Conservation (phyloP, 2,888 invertebrate species). For the Plemyria rubiginata region DNA sequence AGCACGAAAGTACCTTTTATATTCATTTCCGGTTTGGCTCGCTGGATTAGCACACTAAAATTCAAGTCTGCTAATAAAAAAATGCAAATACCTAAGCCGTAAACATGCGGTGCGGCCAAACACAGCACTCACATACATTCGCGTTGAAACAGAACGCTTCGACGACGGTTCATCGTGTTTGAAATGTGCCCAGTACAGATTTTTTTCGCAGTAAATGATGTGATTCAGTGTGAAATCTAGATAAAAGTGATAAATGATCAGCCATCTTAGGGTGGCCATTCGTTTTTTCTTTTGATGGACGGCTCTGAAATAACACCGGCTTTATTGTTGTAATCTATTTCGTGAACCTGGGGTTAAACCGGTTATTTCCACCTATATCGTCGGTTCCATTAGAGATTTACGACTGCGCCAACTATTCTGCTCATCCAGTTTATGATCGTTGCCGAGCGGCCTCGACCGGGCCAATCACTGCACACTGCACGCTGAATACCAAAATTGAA, state of each 20-base stretch:
- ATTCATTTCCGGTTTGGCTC: slow-evolving; percentile 3
- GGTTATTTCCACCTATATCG: slow-evolving; percentile 37
- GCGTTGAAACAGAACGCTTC: slow-evolving; percentile 39
- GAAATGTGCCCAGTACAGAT: slow-evolving; percentile 62
- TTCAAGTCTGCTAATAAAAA: slow-evolving; percentile 36
- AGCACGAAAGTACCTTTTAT: slow-evolving; percentile 15
- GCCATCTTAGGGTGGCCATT: slow-evolving; percentile 61
- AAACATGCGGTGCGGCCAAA: slow-evolving; percentile 23
- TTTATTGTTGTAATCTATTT: slow-evolving; percentile 55
- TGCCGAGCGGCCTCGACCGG: slow-evolving; percentile 38
- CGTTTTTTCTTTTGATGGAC: slow-evolving; percentile 63
- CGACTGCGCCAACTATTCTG: slow-evolving; percentile 37
- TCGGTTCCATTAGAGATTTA: slow-evolving; percentile 50
- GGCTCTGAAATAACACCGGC: slow-evolving; percentile 50
- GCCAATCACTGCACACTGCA: slow-evolving; percentile 26
- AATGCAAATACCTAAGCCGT: slow-evolving; percentile 30
- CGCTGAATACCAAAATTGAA: slow-evolving; percentile 28
- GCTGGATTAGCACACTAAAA: slow-evolving; percentile 18
- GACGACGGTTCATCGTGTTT: slow-evolving; percentile 55
- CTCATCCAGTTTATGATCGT: slow-evolving; percentile 41
- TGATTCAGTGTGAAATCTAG: slow-evolving; percentile 68
- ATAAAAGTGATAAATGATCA: slow-evolving; percentile 73
- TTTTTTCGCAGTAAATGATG: slow-evolving; percentile 65
- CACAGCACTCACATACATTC: neutral
- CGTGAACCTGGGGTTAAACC: slow-evolving; percentile 45